Percentiles rank a stretch among this genome's conserved stretches.
phyloP scores from a whole-genome alignment of 2,888 invertebrate genomes.

The Carcina quercana region DNA sequence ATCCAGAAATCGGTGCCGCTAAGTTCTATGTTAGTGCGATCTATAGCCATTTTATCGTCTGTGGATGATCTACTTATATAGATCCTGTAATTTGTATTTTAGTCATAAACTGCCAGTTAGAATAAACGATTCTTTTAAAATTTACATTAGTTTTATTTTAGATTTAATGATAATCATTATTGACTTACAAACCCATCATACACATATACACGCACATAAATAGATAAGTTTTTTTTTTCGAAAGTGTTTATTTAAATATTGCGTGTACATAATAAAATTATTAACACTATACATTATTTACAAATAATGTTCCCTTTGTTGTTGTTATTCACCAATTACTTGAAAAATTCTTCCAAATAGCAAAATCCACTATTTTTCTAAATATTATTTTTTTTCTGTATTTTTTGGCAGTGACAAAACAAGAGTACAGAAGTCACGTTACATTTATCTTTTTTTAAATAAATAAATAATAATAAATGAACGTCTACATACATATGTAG shows the following conservation, averaged over 20 bases:
- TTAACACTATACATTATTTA: slow-evolving; percentile 57
- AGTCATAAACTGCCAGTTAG: slow-evolving; percentile 63
- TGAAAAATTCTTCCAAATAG: slow-evolving; percentile 37
- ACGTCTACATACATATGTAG: too few species aligned
- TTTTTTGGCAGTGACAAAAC: slow-evolving; percentile 28
- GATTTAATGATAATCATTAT: too few species aligned
- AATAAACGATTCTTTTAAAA: slow-evolving; percentile 23
- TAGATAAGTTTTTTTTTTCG: slow-evolving; percentile 5
- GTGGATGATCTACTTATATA: slow-evolving; percentile 38
- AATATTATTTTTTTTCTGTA: too few species aligned
- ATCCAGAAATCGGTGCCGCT: slow-evolving; percentile 29
- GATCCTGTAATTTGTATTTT: slow-evolving; percentile 35
- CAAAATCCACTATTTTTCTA: slow-evolving; percentile 29
- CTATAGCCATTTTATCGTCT: slow-evolving; percentile 53
- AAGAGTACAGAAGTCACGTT: too few species aligned
- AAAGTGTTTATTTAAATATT: slow-evolving; percentile 36
- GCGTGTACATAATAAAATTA: slow-evolving; percentile 48
- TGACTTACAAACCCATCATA: background rate
- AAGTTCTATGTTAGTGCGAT: slow-evolving; percentile 37
- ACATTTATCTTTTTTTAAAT: too few species aligned
- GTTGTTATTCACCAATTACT: slow-evolving; percentile 9
- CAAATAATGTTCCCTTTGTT: slow-evolving; percentile 23
- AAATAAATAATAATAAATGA: too few species aligned
- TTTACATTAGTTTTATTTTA: background rate
- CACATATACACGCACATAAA: background rate